Evolutionary conservation across 2,797 vertebrate species (phyloP).

Genomic region (Argya squamiceps): DNA sequence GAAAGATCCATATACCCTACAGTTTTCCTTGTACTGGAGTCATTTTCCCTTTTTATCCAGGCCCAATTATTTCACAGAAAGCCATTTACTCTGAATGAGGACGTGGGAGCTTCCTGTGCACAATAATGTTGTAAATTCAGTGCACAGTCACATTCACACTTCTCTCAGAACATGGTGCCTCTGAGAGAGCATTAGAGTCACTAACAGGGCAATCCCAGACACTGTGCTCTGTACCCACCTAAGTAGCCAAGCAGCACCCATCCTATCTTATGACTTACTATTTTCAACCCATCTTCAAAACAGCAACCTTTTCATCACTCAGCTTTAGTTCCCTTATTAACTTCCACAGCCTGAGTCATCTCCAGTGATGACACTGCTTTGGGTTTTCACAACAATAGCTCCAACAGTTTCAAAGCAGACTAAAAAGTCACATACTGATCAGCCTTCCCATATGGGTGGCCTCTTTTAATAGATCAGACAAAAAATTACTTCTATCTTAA

Average conservation of each 20-base stretch:
- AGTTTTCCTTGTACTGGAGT: neutral
- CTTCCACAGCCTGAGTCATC: neutral
- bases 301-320: neutral
- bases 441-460: neutral
- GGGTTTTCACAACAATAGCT: neutral
- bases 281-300: neutral
- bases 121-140: neutral
- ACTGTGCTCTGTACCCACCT: neutral
- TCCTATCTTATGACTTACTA: neutral
- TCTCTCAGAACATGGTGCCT: neutral
- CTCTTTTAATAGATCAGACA: neutral
- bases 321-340: neutral
- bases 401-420: neutral
- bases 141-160: neutral
- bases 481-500: neutral
- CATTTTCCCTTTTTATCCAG: neutral
- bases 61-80: neutral
- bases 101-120: neutral
- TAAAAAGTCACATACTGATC: neutral
- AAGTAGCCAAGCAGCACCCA: neutral
- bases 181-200: neutral
- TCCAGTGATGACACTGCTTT: neutral
- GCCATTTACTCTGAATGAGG: neutral
- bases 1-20: neutral
- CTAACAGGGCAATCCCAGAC: neutral